Evolutionary conservation across 1,140 invertebrate genomes (phyloP).

Genomic region (Octopus sinensis): DNA sequence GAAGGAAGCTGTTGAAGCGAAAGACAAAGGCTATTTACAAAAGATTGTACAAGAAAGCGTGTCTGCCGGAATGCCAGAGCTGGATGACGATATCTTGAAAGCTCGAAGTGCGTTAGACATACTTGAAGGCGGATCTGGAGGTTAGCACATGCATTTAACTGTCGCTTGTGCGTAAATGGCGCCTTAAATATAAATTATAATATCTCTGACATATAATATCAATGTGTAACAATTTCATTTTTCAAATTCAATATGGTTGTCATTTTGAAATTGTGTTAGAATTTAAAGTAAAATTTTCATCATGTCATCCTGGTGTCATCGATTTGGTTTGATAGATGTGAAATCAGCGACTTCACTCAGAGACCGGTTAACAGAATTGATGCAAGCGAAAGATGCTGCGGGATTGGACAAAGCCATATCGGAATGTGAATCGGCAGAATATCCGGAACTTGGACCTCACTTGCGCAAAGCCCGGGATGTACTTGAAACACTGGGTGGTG

Average conservation of each 20-base stretch:
- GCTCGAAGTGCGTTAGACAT: neutral
- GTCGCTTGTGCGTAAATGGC: too few relatives aligned
- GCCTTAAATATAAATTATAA: too few relatives aligned
- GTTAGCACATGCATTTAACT: neutral
- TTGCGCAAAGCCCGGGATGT: neutral
- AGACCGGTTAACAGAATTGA: neutral
- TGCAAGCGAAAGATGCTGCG: neutral
- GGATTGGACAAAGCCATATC: neutral
- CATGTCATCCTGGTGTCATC: too few relatives aligned
- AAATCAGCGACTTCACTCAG: neutral
- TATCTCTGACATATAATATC: too few relatives aligned
- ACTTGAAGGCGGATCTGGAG: neutral
- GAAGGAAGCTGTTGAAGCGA: neutral
- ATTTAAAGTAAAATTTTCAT: too few relatives aligned
- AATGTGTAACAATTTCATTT: too few relatives aligned
- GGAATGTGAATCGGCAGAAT: neutral
- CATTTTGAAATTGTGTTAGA: too few relatives aligned
- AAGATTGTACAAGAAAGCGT: neutral
- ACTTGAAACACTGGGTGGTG: too few relatives aligned
- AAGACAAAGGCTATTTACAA: neutral
- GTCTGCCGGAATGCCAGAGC: conserved; percentile 6
- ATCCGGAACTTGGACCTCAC: neutral
- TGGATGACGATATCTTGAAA: neutral
- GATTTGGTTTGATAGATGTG: too few relatives aligned
- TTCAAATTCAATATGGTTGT: too few relatives aligned